phyloP scores from a whole-genome alignment of 1,140 invertebrate species.

The Cotesia chilonis region DNA sequence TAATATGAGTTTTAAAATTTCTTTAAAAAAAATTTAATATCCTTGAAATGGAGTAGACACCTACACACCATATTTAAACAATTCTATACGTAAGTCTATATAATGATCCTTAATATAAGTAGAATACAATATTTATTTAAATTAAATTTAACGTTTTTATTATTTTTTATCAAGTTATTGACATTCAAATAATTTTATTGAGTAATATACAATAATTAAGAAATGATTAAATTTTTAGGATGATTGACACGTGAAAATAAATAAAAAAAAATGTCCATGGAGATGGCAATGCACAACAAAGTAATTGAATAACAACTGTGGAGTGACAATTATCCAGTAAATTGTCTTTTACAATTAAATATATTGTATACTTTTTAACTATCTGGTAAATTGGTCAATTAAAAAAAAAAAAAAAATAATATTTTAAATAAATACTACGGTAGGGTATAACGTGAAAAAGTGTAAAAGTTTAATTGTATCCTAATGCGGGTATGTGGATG shows the following conservation, averaged over 20 bases:
- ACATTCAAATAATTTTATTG: too few species aligned
- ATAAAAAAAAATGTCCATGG: too few species aligned
- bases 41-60: not conserved
- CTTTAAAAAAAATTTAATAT: not conserved
- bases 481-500: slow-evolving; percentile 66
- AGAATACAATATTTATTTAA: too few species aligned
- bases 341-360: not conserved
- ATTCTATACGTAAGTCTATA: not conserved
- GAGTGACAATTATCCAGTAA: too few species aligned
- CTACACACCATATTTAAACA: not conserved
- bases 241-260: too few species aligned
- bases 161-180: too few species aligned
- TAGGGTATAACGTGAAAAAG: not conserved
- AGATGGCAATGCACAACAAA: too few species aligned
- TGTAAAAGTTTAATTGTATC: slow-evolving; percentile 9
- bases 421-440: not conserved
- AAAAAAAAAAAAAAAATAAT: not conserved
- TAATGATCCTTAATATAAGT: not conserved
- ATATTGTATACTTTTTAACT: not conserved
- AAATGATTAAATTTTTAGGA: too few species aligned
- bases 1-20: not conserved
- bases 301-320: too few species aligned
- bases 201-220: too few species aligned
- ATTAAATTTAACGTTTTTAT: too few species aligned
- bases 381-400: not conserved